Evolutionary conservation across 2,888 invertebrate species (phyloP), one percentile per base, ranked within the genome.

Genomic region (Litoditis marina): DNA sequence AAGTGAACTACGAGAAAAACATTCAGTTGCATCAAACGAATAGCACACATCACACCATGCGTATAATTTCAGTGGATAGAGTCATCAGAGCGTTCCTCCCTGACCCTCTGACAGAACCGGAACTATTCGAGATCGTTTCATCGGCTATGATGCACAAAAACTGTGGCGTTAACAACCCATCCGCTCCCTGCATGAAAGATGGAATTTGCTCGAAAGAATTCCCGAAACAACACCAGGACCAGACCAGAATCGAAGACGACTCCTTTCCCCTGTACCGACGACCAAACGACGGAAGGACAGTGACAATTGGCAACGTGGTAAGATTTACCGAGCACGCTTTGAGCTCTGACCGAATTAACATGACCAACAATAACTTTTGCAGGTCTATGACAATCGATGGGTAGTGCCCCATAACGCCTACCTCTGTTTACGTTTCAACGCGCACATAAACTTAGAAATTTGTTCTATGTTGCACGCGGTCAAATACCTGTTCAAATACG

Each of bases 251-350:
- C 6, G 75, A 76, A 1, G 65, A 63, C 7, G 79, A 84, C 65
- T 81, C 82, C 19, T 84, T 83, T 71, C 83, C 84, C 0, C 5
- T 54, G n/a, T 85, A 84, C 65, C 47, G 78, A 16, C 63, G 84
- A 50, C 66, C 66, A 72, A 73, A 61, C 46, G 73, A 59, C 73
- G 76, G 73, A 50, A 68, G 34, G n/a, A 25, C 27, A 36, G 36
- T 46, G 19, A 46, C 28, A 28, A 59, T 22, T 47, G 52, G 60
- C 0, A 25, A 22, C 30, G 28, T 2, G 2, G 47, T 36, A 31
- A 16, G 2, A 8, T 4, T n/a, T 22, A 25, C n/a, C n/a, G n/a
- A n/a, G n/a, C n/a, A n/a, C n/a, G n/a, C n/a, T n/a, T n/a, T n/a
- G 28, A n/a, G 6, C 6, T 22, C 16, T 22, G n/a, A n/a, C n/a